A percentile compares a stretch with the other conserved stretches of the same genome.
Conservation (phyloP, 1,140 invertebrate species). For the Sitobion miscanthi region DNA sequence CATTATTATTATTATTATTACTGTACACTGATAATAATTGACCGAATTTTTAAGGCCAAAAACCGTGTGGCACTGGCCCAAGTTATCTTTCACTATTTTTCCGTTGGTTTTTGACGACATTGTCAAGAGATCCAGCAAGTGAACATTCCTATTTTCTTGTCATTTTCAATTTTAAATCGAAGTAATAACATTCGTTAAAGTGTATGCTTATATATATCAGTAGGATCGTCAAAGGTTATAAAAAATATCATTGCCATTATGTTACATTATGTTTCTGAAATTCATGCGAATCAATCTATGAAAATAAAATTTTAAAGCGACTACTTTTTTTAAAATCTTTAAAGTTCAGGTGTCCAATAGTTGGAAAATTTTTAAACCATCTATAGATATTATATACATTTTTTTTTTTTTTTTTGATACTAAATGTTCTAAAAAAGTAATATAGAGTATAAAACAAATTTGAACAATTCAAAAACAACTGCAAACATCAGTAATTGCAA, state of each 20-base stretch:
- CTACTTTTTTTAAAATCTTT: not conserved
- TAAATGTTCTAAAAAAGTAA: not conserved
- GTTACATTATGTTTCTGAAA: not conserved
- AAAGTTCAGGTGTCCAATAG: not conserved
- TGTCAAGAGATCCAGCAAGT: conserved; percentile 5
- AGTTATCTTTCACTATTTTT: conserved; percentile 42
- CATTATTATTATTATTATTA: conserved; percentile 49
- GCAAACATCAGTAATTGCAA: not conserved
- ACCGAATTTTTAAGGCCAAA: conserved; percentile 50
- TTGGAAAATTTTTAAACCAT: not conserved
- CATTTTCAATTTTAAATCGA: conserved; percentile 1
- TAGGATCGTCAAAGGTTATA: not conserved
- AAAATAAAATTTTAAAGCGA: not conserved
- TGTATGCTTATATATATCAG: not conserved
- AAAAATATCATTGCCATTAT: not conserved
- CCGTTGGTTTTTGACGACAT: not conserved
- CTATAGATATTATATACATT: not conserved
- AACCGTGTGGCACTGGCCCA: conserved; percentile 28
- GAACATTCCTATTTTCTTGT: not conserved
- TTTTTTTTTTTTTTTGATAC: not conserved
- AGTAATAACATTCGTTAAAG: not conserved
- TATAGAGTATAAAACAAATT: not conserved
- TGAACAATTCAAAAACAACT: not conserved
- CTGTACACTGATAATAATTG: conserved; percentile 13
- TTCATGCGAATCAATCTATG: not conserved